Conservation (phyloP, 2,888 invertebrate species). For the Gnatocerus cornutus region DNA sequence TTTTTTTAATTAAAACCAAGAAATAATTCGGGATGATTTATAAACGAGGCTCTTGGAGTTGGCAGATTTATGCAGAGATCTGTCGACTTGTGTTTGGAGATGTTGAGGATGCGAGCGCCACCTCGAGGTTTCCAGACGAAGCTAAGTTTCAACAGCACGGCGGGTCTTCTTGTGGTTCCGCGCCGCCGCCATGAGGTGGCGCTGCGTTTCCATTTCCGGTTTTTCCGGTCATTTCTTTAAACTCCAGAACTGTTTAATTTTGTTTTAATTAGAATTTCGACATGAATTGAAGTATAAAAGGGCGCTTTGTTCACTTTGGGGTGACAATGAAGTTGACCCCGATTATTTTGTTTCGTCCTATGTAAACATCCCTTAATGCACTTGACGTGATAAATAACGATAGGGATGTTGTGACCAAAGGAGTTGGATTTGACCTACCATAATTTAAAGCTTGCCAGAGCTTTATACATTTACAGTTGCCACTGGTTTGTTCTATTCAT, state of each 20-base stretch:
- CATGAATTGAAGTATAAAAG: too few relatives aligned
- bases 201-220: background rate
- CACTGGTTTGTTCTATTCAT: conserved; percentile 29
- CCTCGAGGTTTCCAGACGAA: conserved; percentile 14
- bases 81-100: background rate
- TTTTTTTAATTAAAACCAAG: conserved; percentile 24
- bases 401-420: background rate
- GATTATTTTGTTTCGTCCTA: conserved; percentile 11
- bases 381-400: conserved; percentile 9
- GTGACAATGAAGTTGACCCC: background rate
- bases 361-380: conserved; percentile 16
- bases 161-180: background rate
- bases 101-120: conserved; percentile 5
- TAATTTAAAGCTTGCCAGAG: conserved; percentile 35
- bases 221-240: conserved; percentile 2
- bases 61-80: conserved; percentile 15
- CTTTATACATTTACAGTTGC: conserved; percentile 29
- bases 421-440: conserved; percentile 25
- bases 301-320: conserved; percentile 1
- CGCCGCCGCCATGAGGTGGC: background rate
- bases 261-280: conserved; percentile 14
- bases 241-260: background rate
- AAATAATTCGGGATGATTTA: conserved; percentile 23
- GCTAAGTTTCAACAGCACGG: background rate
- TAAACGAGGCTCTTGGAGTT: conserved; percentile 5